A percentile compares a stretch with the other conserved stretches of the same genome.
phyloP scores from a whole-genome alignment of 2,113 vertebrate species.

The Microtus ochrogaster region DNA sequence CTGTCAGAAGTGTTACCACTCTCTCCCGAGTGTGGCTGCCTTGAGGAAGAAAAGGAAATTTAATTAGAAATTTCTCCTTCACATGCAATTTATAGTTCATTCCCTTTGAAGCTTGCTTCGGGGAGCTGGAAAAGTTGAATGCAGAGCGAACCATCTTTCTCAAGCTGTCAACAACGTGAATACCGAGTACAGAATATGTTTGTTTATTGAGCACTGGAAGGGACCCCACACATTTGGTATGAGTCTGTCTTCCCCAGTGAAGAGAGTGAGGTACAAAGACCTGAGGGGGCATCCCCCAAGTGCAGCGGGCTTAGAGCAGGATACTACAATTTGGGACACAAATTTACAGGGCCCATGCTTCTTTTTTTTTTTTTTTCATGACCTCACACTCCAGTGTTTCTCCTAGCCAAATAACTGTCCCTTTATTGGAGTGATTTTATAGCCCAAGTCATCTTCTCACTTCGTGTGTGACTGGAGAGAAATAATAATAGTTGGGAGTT shows the following conservation, averaged over 20 bases:
- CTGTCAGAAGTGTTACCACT: slow-evolving; percentile 71
- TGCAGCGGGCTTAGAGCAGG: neutral
- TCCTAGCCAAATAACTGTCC: neutral
- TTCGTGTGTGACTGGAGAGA: neutral
- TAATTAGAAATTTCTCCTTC: slow-evolving; percentile 80
- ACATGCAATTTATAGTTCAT: slow-evolving; percentile 69
- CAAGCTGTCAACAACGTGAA: slow-evolving; percentile 60
- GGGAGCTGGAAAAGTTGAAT: slow-evolving; percentile 59
- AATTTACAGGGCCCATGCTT: neutral
- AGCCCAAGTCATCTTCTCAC: neutral
- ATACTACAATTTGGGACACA: no score
- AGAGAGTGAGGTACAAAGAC: neutral
- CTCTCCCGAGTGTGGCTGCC: slow-evolving; percentile 49
- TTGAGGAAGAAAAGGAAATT: slow-evolving; percentile 65
- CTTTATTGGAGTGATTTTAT: neutral
- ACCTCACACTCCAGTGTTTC: neutral
- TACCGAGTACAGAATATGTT: slow-evolving; percentile 15
- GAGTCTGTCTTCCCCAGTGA: neutral
- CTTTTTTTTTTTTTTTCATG: neutral
- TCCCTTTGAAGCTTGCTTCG: slow-evolving; percentile 61
- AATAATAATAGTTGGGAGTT: neutral
- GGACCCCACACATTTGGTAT: neutral
- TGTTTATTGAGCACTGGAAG: slow-evolving; percentile 21
- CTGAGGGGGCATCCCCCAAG: neutral
- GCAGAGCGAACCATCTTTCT: slow-evolving; percentile 58